Base-by-base conservation (phyloP, 1,140 invertebrate species). In the Episyrphus balteatus region DNA sequence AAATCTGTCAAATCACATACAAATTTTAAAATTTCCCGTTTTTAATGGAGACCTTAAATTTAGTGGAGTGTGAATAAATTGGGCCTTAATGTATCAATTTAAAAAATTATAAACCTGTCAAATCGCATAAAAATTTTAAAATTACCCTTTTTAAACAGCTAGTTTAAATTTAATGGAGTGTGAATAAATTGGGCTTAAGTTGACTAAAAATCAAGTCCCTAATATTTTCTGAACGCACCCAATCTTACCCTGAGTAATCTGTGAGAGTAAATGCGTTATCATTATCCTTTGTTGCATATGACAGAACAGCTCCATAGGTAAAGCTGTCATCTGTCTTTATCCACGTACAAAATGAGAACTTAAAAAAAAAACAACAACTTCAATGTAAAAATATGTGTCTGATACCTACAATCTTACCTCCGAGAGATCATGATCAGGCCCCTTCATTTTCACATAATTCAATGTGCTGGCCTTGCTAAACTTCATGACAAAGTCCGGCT, bases 241-340 rank as follows among this genome's bases (percentile, higher is more conserved):
- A 26, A 26, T 26, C 59, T 64, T 68, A 83, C 81, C 82, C 82
- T 59, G 75, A 78, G 58, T 84, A 84, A 59, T 84, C 81, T 3
- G 78, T 84, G 11, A 84, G 50, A 2, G 82, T 83, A 45, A 86
- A 72, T 2, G 77, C 70, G 62, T 86, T 84, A 51, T 81, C 80
- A 26, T 72, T 52, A 15, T 60, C 55, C 18, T 62, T 53, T 1
- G 74, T 81, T 19, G 82, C 80, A 54, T 84, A 84, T 1, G 82
- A 84, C 33, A 85, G 70, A 3, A 82, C 70, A 10, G 83, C 84
- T n/a, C 82, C 83, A 56, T 84, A 83, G 62, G 84, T 83, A 26
- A 73, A 69, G 12, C 58, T 72, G 57, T 84, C 81, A 19, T 61
- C 55, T 6, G 79, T 77, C 54, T 75, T 71, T 56, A 86, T 71